Evolutionary conservation across 2,888 invertebrate genomes (phyloP), one percentile per base, ranked within the genome.

Genomic region (Aelia acuminata): DNA sequence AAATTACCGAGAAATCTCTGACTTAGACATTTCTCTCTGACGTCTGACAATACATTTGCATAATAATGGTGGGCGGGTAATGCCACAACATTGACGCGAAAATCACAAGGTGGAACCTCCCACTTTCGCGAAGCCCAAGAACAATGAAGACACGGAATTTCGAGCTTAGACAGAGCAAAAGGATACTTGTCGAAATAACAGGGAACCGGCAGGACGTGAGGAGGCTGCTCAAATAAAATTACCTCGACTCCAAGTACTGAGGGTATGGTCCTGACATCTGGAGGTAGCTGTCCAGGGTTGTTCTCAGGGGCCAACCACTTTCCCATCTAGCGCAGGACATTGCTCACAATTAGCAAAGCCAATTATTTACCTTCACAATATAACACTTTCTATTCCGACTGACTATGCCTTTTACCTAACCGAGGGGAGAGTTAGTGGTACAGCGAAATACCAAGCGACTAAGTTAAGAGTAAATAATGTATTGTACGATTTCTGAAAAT

Each of bases 361-460:
- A 75, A 75, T 75, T 75, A 75, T 43, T 75, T 75, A 75, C 75
- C 75, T 57, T 26, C 57, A 57, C 57, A 57, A 57, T 57, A 57
- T 57, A 26, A 13, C 57, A 57, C 57, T 57, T 57, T 57, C 57
- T 57, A 57, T 57, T 57, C 26, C 26, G 26, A 57, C 26, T 57
- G 0, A 4, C 26, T 57, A 26, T 4, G 26, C 26, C 57, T 57
- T 57, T 57, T 57, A 57, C 57, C 26, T 3, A 26, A 57, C 13
- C 26, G 15, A 57, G 57, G 53, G n/a, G n/a, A n/a, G 15, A 57
- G 57, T 57, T 26, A n/a, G 26, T 4, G 57, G 26, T 26, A 13
- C 26, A 26, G n/a, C 26, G 57, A 57, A 57, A 57, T 57, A 26
- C 0, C 57, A 10, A n/a, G 13, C 1, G 3, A 3, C 11, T 57